phyloP scores from a whole-genome alignment of 2,113 vertebrate species.

The Hymenochirus boettgeri region DNA sequence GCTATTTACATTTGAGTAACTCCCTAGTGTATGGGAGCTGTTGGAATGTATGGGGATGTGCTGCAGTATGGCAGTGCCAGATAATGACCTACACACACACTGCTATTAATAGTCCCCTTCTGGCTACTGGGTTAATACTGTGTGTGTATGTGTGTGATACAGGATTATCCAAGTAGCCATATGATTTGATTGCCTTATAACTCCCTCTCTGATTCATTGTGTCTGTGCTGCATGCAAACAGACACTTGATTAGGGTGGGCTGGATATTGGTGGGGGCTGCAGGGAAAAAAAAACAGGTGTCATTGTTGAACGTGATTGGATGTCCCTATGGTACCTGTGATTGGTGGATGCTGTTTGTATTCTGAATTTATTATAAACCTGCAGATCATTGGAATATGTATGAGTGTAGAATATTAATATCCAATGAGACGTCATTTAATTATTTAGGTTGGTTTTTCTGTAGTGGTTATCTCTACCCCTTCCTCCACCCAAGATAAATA shows the following conservation, averaged over 20 bases:
- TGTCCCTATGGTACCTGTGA: neutral
- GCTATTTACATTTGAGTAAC: neutral
- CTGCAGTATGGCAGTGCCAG: neutral
- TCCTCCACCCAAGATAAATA: too few species aligned
- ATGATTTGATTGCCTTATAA: too few species aligned
- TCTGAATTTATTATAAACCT: too few species aligned
- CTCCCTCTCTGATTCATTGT: constrained; percentile 3
- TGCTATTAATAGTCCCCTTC: neutral
- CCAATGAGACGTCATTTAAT: too few species aligned
- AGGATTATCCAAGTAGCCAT: too few species aligned
- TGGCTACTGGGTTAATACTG: neutral
- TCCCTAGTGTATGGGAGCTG: neutral
- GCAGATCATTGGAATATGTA: too few species aligned
- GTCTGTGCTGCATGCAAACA: constrained; percentile 5
- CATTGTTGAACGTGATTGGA: neutral
- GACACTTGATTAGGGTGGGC: constrained; percentile 6
- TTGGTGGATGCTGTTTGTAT: too few species aligned
- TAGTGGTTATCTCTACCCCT: too few species aligned
- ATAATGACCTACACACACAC: neutral
- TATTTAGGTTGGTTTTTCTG: too few species aligned
- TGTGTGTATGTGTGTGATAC: neutral
- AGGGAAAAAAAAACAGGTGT: neutral
- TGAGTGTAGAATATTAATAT: too few species aligned
- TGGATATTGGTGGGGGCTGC: neutral
- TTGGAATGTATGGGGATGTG: neutral